Conservation (phyloP, 2,113 vertebrate genomes). For the Leuciscus idus region DNA sequence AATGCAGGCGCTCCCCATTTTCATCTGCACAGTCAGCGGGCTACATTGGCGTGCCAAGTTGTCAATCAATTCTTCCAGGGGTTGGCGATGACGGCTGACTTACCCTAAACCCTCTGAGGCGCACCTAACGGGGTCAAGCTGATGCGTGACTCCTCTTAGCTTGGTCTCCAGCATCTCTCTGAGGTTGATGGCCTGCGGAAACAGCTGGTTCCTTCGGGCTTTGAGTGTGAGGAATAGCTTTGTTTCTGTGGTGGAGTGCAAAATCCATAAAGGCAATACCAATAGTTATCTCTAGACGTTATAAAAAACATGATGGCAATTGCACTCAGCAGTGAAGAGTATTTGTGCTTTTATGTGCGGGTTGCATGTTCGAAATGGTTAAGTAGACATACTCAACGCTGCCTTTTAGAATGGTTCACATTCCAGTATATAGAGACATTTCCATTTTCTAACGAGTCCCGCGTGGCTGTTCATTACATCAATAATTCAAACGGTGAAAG, state of each 20-base stretch:
- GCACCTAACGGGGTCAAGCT: constrained; percentile 47
- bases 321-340: constrained; percentile 1
- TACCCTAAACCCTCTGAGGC: constrained; percentile 16
- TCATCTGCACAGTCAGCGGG: constrained; percentile 39
- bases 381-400: constrained; percentile 70
- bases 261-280: constrained; percentile 35
- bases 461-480: constrained; percentile 71
- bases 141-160: constrained; percentile 48
- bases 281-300: constrained; percentile 16
- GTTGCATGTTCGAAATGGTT: constrained; percentile 31
- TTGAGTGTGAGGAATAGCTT: constrained; percentile 39
- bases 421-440: constrained; percentile 73
- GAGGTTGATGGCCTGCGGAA: constrained; percentile 16
- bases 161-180: constrained; percentile 31
- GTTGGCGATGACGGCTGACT: constrained; percentile 36
- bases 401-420: constrained; percentile 68
- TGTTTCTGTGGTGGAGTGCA: constrained; percentile 39
- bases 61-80: constrained; percentile 49
- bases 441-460: constrained; percentile 73
- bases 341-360: not conserved
- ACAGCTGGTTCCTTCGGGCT: constrained; percentile 31
- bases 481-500: constrained; percentile 63
- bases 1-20: constrained; percentile 57
- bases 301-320: constrained; percentile 8
- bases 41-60: not conserved